Conservation (phyloP, 2,113 vertebrate species). For the Emydocephalus ijimae region DNA sequence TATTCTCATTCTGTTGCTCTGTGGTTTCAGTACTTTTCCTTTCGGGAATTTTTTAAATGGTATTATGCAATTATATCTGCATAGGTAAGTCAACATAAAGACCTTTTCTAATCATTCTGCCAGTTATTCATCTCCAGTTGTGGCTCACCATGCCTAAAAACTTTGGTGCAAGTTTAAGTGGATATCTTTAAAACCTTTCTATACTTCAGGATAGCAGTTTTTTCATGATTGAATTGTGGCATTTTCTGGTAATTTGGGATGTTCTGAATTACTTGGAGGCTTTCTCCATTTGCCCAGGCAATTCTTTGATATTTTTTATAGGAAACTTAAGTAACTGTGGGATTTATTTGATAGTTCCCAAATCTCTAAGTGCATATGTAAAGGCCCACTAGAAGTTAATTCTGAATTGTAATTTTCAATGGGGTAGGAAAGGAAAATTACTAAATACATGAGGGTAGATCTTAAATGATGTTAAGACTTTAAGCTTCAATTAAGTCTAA, state of each 20-base stretch:
- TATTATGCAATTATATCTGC: background rate
- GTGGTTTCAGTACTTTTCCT: background rate
- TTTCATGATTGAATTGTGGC: background rate
- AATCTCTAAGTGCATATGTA: background rate
- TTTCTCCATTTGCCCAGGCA: background rate
- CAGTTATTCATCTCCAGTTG: background rate
- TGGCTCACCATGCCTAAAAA: background rate
- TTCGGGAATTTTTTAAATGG: background rate
- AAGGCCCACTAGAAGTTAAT: background rate
- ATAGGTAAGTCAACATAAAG: background rate
- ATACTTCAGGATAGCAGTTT: background rate
- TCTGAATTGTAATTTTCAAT: background rate
- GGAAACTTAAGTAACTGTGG: background rate
- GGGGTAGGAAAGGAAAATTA: background rate
- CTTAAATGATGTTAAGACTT: background rate
- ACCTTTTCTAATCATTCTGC: background rate
- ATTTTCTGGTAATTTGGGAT: background rate
- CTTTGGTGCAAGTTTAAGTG: background rate
- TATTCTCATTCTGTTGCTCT: background rate
- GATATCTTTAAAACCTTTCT: background rate
- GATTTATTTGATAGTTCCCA: background rate
- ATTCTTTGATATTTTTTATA: background rate
- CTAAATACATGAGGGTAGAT: background rate
- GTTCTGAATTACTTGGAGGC: background rate
- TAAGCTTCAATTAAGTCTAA: background rate